phyloP scores from a whole-genome alignment of 2,113 vertebrate genomes.

The Tretioscincus oriximinensis region DNA sequence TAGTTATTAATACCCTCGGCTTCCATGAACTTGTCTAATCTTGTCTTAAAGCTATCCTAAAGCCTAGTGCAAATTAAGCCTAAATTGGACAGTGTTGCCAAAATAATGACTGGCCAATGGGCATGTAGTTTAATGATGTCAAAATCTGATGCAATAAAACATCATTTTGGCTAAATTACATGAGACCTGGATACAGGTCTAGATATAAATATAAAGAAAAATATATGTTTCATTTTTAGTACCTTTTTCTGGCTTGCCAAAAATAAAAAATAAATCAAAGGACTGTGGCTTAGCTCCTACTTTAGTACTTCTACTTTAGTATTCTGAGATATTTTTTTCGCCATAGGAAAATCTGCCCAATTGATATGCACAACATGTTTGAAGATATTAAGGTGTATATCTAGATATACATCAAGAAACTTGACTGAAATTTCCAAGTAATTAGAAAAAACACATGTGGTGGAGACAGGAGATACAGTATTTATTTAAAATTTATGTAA shows the following conservation, averaged over 20 bases:
- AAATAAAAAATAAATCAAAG: too few species aligned
- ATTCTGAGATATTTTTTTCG: background rate
- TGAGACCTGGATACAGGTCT: too few species aligned
- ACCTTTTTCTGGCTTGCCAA: background rate
- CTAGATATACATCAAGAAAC: background rate
- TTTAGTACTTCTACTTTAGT: background rate
- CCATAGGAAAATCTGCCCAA: background rate
- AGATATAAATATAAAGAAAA: background rate
- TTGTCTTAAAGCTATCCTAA: too few species aligned
- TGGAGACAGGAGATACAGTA: background rate
- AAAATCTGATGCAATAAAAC: too few species aligned
- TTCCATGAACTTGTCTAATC: too few species aligned
- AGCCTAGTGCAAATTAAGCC: too few species aligned
- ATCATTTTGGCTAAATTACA: too few species aligned
- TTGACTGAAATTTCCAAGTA: background rate
- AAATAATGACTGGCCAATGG: too few species aligned
- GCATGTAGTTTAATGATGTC: too few species aligned
- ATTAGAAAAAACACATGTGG: background rate
- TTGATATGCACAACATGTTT: background rate
- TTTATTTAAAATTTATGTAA: background rate
- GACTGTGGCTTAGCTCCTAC: background rate
- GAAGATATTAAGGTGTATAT: background rate
- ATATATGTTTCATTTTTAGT: background rate
- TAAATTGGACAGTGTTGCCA: too few species aligned
- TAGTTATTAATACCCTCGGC: too few species aligned